Evolutionary conservation across 1,140 invertebrate species (phyloP).

Genomic region (Nixonia krombeini): DNA sequence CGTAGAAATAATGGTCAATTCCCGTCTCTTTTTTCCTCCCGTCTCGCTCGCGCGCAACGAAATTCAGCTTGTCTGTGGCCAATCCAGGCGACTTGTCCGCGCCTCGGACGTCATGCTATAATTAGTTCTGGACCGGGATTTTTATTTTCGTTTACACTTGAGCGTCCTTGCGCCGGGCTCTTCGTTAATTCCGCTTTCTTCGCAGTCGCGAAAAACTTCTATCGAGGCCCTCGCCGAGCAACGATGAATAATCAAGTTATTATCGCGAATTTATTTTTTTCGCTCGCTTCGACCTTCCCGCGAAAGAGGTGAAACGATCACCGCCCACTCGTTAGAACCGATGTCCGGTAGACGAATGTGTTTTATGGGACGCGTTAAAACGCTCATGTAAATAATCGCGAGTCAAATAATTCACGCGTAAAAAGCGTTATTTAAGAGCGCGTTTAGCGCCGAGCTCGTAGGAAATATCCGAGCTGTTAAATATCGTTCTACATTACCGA

Average conservation of each 20-base stretch:
- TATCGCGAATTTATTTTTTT: slow-evolving; percentile 48
- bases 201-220: slow-evolving; percentile 33
- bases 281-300: slow-evolving; percentile 35
- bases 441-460: no score
- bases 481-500: no score
- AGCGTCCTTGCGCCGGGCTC: slow-evolving; percentile 65
- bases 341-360: no score
- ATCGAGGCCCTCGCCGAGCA: slow-evolving; percentile 38
- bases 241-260: slow-evolving; percentile 39
- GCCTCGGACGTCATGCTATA: slow-evolving; percentile 64
- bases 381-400: no score
- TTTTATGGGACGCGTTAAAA: no score
- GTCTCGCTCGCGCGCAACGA: slow-evolving; percentile 16
- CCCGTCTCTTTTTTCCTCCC: not conserved
- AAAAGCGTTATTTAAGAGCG: no score
- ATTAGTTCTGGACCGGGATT: slow-evolving; percentile 65
- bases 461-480: no score
- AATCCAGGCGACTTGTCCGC: slow-evolving; percentile 53
- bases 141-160: slow-evolving; percentile 71
- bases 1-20: slow-evolving; percentile 30
- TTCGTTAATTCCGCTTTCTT: slow-evolving; percentile 42
- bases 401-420: no score
- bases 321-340: slow-evolving; percentile 36
- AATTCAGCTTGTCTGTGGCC: slow-evolving; percentile 40
- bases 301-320: slow-evolving; percentile 11